A percentile compares a stretch with the other conserved stretches of the same genome.
Evolutionary conservation across 2,888 invertebrate genomes (phyloP).

Genomic region (Uloborus plumipes): DNA sequence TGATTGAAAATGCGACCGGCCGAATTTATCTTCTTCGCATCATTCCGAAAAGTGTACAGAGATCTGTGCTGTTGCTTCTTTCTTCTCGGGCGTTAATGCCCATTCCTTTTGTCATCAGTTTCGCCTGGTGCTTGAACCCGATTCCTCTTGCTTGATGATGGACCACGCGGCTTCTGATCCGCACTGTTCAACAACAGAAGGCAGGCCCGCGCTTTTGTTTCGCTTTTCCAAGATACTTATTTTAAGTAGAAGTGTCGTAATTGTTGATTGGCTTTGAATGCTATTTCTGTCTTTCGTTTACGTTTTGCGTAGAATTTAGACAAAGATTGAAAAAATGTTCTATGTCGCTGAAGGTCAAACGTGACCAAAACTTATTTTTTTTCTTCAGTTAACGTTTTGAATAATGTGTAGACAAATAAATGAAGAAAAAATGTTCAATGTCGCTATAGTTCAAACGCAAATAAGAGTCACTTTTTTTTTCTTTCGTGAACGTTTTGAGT

Average conservation of each 20-base stretch:
- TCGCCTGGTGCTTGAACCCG: constrained; percentile 34
- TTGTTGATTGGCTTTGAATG: neutral
- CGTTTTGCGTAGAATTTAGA: too few species aligned
- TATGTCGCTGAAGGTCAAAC: too few species aligned
- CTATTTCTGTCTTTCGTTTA: too few species aligned
- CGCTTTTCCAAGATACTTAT: neutral
- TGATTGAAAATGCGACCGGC: constrained; percentile 47
- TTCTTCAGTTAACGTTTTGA: too few species aligned
- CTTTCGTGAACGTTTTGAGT: too few species aligned
- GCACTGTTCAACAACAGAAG: neutral
- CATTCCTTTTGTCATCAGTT: constrained; percentile 44
- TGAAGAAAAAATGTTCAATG: too few species aligned
- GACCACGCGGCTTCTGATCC: neutral
- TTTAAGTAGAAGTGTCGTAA: neutral
- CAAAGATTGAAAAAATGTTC: too few species aligned
- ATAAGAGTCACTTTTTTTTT: too few species aligned
- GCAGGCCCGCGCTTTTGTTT: constrained; percentile 3
- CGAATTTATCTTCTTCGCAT: constrained; percentile 41
- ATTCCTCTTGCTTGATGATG: neutral
- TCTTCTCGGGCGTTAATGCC: constrained; percentile 36
- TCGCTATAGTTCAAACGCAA: too few species aligned
- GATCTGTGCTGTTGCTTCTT: constrained; percentile 39
- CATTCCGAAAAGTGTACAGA: constrained; percentile 14
- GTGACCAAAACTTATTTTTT: too few species aligned
- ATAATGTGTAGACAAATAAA: too few species aligned